These are phyloP conservation scores for Drosophila melanica DNA, from an alignment of 1,140 invertebrate genomes.

Conservation along the genomic window DNA sequence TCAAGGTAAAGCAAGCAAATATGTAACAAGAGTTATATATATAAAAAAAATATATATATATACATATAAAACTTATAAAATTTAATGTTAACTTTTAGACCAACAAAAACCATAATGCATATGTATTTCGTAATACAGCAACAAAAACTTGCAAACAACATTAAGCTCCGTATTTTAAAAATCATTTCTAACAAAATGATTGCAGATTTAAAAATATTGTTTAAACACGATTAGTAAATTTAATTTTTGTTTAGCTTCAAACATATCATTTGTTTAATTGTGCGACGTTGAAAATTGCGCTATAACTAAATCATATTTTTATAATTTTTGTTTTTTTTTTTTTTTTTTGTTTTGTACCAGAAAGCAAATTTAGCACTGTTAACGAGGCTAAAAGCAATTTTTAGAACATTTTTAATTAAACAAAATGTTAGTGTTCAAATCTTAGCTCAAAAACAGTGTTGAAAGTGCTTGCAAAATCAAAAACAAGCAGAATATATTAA, in stretches of 20 bases:
- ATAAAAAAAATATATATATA: conserved; percentile 50
- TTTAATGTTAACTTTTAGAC: conserved; percentile 76
- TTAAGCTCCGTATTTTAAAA: conserved; percentile 23
- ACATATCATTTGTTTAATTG: conserved; percentile 74
- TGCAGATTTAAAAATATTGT: conserved; percentile 42
- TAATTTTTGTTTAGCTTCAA: conserved; percentile 59
- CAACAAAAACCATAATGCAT: conserved; percentile 19
- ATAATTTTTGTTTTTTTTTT: conserved; percentile 40
- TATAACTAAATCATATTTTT: conserved; percentile 50
- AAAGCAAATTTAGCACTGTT: conserved; percentile 60
- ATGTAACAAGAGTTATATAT: conserved; percentile 67
- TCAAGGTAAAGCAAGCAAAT: conserved; percentile 69
- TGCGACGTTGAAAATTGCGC: conserved; percentile 35
- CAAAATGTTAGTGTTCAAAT: conserved; percentile 79
- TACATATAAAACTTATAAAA: conserved; percentile 61
- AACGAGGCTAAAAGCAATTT: conserved; percentile 61
- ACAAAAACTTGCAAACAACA: conserved; percentile 20
- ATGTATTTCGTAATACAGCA: conserved; percentile 37
- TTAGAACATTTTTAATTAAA: conserved; percentile 71
- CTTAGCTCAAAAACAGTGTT: conserved; percentile 74
- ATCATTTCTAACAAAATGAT: conserved; percentile 30
- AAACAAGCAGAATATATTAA: conserved; percentile 42
- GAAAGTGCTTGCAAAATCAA: conserved; percentile 33
- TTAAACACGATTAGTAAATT: conserved; percentile 54
- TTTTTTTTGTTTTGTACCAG: conserved; percentile 15